Conservation (phyloP, 2,113 vertebrate genomes). For the Entosphenus tridentatus region DNA sequence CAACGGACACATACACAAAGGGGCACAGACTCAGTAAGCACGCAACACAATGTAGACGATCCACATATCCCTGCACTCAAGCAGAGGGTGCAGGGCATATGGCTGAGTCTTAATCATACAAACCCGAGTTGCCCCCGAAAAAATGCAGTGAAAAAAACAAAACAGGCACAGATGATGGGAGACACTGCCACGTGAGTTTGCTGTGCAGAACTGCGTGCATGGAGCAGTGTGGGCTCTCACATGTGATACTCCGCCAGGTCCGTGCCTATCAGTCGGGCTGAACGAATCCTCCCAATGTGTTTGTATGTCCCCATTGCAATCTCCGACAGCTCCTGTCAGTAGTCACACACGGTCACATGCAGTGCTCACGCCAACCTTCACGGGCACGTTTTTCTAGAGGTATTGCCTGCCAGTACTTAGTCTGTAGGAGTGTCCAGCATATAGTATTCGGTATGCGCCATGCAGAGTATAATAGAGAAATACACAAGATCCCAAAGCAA, state of each 20-base stretch:
- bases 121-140: not conserved
- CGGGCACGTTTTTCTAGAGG: too few relatives aligned
- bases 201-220: too few relatives aligned
- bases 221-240: conserved; percentile 23
- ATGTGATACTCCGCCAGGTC: conserved; percentile 93
- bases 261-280: conserved; percentile 69
- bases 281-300: conserved; percentile 52
- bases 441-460: too few relatives aligned
- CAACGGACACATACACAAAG: conserved; percentile 9
- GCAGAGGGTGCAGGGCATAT: too few relatives aligned
- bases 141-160: not conserved
- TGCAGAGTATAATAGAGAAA: too few relatives aligned
- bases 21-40: not conserved
- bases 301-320: conserved; percentile 82
- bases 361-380: too few relatives aligned
- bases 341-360: too few relatives aligned
- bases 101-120: not conserved
- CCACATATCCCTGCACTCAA: not conserved
- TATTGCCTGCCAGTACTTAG: too few relatives aligned
- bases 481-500: not conserved
- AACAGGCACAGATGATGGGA: not conserved
- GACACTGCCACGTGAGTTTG: too few relatives aligned
- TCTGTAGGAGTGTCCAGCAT: too few relatives aligned
- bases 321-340: conserved; percentile 56
- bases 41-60: not conserved